A percentile compares a stretch with the other conserved stretches of the same genome.
phyloP scores from a whole-genome alignment of 2,797 vertebrate species.

The Macrochelys suwanniensis region DNA sequence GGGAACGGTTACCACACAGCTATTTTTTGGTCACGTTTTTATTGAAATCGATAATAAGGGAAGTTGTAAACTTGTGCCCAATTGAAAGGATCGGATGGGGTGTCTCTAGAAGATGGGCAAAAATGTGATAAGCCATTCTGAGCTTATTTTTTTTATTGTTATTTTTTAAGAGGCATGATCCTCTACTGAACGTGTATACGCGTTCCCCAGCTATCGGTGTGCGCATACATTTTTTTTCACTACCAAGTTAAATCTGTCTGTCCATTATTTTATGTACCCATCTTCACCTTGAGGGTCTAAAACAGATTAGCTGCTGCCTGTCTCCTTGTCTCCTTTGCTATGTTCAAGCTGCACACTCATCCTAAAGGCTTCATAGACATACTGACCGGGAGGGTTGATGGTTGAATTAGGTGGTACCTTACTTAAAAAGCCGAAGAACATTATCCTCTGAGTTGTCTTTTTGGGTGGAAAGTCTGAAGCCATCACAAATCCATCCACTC shows the following conservation, averaged over 20 bases:
- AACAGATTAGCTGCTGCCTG: too few relatives aligned
- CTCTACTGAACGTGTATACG: not conserved
- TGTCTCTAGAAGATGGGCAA: accelerated
- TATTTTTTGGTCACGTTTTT: not conserved
- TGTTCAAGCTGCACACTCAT: not conserved
- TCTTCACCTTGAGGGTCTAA: too few relatives aligned
- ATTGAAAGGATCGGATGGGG: not conserved
- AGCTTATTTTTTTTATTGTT: not conserved
- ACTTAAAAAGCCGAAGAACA: not conserved
- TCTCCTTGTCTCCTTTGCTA: not conserved
- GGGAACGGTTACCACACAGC: not conserved
- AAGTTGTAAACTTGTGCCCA: not conserved
- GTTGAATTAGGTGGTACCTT: not conserved
- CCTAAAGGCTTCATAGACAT: not conserved
- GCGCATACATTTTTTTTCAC: too few relatives aligned
- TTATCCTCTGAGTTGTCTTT: not conserved
- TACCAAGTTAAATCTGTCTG: too few relatives aligned
- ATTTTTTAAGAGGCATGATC: not conserved
- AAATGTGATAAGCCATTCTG: not conserved
- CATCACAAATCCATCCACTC: not conserved
- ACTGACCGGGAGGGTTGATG: not conserved
- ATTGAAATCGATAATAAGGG: not conserved
- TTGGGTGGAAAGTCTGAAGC: not conserved
- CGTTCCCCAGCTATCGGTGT: not conserved
- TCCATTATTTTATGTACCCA: too few relatives aligned